Evolutionary conservation across 2,888 invertebrate species (phyloP), one percentile per base, ranked within the genome.

Genomic region (Coelopa pilipes): DNA sequence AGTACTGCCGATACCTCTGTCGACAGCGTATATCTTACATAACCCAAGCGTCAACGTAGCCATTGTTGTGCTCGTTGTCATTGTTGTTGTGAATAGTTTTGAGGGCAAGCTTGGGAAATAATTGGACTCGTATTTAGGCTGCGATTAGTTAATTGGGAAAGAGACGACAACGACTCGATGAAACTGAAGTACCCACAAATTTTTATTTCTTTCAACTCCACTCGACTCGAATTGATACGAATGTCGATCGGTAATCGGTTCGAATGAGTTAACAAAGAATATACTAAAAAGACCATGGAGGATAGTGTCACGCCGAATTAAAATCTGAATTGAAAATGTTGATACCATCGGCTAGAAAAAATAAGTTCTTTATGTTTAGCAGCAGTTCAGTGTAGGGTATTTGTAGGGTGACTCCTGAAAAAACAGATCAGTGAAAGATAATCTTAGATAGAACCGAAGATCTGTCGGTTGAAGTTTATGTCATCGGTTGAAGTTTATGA

Each of bases 41-140:
- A 63, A 7, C 17, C 47, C 24, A 63, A 2, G 10, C 65, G 47
- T 65, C 57, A 47, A 60, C 62, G 47, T 49, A 60, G 9, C 13
- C 24, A 11, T 69, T 67, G 63, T 46, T 59, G 34, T 50, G 68
- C 24, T n/a, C 65, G 53, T 59, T 65, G 55, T 60, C 60, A 60
- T 50, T 68, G 13, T 21, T 17, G 12, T 67, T 70, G 66, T 50
- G 53, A 15, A 34, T 69, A 24, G 11, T 34, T 63, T 46, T 65
- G 67, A 68, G 67, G 67, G 24, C 67, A 55, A 55, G 55, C 55
- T 68, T 68, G 45, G 67, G 67, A 24, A 68, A 68, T 68, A 68
- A 55, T 68, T 68, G 67, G 67, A 68, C 45, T 68, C 55, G 68
- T 49, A 47, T 65, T 46, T 65, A 19, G 65, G 17, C 47, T 47